Evolutionary conservation across 2,888 invertebrate species (phyloP).

Genomic region (Orthonevra nobilis): DNA sequence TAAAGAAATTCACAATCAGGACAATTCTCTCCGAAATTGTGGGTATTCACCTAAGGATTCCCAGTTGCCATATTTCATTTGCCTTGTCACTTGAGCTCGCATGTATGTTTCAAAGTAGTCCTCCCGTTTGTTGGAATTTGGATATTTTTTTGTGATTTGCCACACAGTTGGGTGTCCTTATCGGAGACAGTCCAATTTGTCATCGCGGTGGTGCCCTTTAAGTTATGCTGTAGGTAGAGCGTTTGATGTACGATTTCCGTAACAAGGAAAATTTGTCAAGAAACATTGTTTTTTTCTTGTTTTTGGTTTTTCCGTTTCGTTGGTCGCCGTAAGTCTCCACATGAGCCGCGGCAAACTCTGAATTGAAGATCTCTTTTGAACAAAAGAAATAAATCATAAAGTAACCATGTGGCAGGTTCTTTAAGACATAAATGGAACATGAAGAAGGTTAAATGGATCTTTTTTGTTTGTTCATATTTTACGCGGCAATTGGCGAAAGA

Average conservation of each 20-base stretch:
- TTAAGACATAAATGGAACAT: no score
- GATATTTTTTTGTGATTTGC: constrained; percentile 2
- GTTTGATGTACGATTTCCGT: constrained; percentile 33
- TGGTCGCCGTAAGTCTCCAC: background rate
- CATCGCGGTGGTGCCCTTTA: constrained; percentile 24
- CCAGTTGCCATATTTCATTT: constrained; percentile 43
- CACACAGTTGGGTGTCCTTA: constrained; percentile 21
- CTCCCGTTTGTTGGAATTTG: background rate
- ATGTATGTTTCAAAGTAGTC: constrained; percentile 15
- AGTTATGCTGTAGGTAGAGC: constrained; percentile 3
- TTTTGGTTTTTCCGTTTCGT: background rate
- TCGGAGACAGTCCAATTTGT: constrained; percentile 45
- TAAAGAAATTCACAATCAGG: constrained; percentile 22
- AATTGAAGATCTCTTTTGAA: constrained; percentile 10
- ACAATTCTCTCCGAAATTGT: constrained; percentile 26
- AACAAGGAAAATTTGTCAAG: constrained; percentile 27
- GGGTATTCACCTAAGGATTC: constrained; percentile 34
- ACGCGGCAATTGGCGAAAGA: no score
- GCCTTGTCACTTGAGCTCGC: constrained; percentile 40
- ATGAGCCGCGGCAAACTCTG: constrained; percentile 1
- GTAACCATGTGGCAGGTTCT: no score
- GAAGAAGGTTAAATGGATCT: no score
- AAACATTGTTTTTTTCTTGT: background rate
- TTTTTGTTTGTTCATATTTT: no score
- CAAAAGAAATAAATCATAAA: constrained; percentile 33